Base-by-base conservation (phyloP, 2,113 vertebrate genomes). In the Takifugu bimaculatus region DNA sequence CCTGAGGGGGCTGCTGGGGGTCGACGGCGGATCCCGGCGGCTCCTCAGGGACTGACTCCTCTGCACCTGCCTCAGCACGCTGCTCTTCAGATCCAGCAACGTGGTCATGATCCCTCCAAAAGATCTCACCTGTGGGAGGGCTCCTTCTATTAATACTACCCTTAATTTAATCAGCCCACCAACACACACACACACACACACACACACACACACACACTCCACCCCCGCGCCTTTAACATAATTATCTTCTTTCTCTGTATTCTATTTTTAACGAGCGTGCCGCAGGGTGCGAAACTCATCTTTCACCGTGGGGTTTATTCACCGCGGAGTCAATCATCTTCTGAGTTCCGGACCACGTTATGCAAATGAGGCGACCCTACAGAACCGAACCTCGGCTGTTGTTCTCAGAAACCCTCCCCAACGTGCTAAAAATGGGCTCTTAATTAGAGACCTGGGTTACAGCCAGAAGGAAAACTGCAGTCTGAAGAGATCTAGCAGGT, bases 61-160 rank as follows among this genome's bases (percentile, higher is more conserved):
- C 86, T 94, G 94, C 59, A 94, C 93, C 88, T 95, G 93, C 74
- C 93, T 86, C 79, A 95, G 87, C 79, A 95, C 92, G 13, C 92
- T 94, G 82, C 93, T 94, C 87, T 93, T 94, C 62, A 94, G 84
- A 63, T 93, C 94, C 85, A 94, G 85, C 72, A 95, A 77, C 0
- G 92, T 83, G 0, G 93, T 92, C 93, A 95, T 93, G 88, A 71
- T 72, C 50, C 43, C 75, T 85, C 79, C 3, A 35, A 53, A 57
- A 26, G 0, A 73, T 43, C n/a, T 20, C 29, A 39, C 54, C 44
- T 12, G 13, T 29, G 29, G 56, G 43, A 6, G 58, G 47, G 52
- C 6, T 48, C 5, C 13, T 48, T 48, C 45, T 48, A 48, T 10
- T 12, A 15, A 4, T 15, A n/a, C 14, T 15, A n/a, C 14, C 2